Evolutionary conservation across 2,113 vertebrate genomes (phyloP).

Genomic region (Podilymbus podiceps): DNA sequence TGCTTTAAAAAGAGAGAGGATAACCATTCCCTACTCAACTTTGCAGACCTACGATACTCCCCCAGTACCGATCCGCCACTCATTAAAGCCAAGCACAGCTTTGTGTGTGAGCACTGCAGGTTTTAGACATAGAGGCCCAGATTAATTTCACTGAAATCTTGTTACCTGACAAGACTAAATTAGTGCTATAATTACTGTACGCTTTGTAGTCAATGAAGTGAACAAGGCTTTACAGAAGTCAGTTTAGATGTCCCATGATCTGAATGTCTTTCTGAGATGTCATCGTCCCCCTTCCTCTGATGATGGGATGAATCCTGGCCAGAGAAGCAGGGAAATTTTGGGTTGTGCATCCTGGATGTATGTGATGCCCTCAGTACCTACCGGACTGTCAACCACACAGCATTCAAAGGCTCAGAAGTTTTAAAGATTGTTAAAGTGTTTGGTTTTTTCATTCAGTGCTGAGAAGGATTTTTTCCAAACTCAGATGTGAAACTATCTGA

Average conservation of each 20-base stretch:
- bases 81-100: background rate
- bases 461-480: background rate
- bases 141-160: background rate
- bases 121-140: background rate
- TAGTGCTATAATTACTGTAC: background rate
- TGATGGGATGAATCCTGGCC: background rate
- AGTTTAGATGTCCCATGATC: background rate
- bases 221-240: background rate
- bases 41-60: background rate
- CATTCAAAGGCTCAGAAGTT: background rate
- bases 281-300: background rate
- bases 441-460: background rate
- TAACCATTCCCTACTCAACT: background rate
- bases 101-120: background rate
- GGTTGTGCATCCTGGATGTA: background rate
- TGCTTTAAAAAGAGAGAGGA: background rate
- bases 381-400: background rate
- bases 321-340: background rate
- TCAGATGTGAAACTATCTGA: background rate
- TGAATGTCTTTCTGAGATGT: background rate
- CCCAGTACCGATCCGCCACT: rapidly evolving
- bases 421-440: background rate
- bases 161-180: background rate
- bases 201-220: background rate
- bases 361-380: background rate